These are phyloP conservation scores for Rhabdophis nuchalis DNA, from an alignment of 2,797 vertebrate genomes.

Conservation along the genomic window DNA sequence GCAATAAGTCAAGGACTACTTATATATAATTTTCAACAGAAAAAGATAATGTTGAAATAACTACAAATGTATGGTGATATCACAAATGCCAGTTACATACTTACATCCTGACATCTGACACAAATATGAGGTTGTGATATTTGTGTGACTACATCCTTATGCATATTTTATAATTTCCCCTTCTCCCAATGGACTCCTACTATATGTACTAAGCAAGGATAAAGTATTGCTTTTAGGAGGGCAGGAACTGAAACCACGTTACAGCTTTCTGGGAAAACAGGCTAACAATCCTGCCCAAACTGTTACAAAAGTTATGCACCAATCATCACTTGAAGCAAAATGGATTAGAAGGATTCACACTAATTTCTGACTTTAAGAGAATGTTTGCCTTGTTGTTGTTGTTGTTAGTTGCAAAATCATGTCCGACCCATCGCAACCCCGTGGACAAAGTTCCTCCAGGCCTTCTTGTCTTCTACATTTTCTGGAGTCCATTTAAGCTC, in stretches of 20 bases:
- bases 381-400: too few relatives aligned
- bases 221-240: not conserved
- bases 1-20: too few relatives aligned
- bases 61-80: not conserved
- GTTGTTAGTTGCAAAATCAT: too few relatives aligned
- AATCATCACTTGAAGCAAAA: not conserved
- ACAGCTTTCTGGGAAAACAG: not conserved
- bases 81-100: not conserved
- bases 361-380: too few relatives aligned
- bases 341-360: not conserved
- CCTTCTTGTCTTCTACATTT: too few relatives aligned
- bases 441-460: too few relatives aligned
- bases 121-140: not conserved
- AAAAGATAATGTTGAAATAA: not conserved
- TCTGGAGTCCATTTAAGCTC: too few relatives aligned
- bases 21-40: too few relatives aligned
- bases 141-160: not conserved
- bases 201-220: not conserved
- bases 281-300: not conserved
- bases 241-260: not conserved
- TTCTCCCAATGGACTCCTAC: not conserved
- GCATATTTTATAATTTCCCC: not conserved
- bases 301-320: not conserved
- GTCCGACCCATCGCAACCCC: too few relatives aligned
- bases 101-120: not conserved